phyloP scores from a whole-genome alignment of 2,797 vertebrate species.

The Schizopygopsis malacanthus region DNA sequence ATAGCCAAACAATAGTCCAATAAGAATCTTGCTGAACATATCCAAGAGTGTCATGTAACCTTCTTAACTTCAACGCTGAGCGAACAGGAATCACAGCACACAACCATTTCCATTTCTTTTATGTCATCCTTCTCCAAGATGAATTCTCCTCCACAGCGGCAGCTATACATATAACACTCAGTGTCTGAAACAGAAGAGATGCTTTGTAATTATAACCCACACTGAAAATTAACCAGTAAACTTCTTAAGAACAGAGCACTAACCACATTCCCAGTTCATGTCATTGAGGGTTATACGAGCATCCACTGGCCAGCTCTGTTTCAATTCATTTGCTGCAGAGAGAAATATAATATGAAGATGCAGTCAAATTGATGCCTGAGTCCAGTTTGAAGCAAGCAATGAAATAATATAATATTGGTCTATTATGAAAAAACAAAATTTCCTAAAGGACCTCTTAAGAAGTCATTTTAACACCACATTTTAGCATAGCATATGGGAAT shows the following conservation, averaged over 20 bases:
- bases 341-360: background rate
- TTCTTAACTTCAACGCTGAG: conserved; percentile 64
- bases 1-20: conserved; percentile 8
- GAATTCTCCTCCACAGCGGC: conserved; percentile 78
- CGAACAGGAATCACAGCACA: conserved; percentile 77
- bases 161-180: conserved; percentile 66
- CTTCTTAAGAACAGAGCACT: background rate
- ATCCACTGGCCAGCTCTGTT: conserved; percentile 86
- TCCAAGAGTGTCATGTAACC: conserved; percentile 32
- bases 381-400: background rate
- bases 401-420: background rate
- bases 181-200: conserved; percentile 66
- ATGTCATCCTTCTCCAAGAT: conserved; percentile 67
- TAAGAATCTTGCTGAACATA: background rate
- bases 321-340: conserved; percentile 81
- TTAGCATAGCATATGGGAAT: background rate
- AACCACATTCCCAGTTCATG: conserved; percentile 89
- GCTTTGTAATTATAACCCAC: background rate
- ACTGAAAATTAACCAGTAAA: background rate
- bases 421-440: background rate
- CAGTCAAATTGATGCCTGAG: background rate
- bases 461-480: background rate
- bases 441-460: background rate
- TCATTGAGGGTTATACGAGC: conserved; percentile 82
- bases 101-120: conserved; percentile 65